phyloP scores from a whole-genome alignment of 2,888 invertebrate genomes.

The Bombylius major region DNA sequence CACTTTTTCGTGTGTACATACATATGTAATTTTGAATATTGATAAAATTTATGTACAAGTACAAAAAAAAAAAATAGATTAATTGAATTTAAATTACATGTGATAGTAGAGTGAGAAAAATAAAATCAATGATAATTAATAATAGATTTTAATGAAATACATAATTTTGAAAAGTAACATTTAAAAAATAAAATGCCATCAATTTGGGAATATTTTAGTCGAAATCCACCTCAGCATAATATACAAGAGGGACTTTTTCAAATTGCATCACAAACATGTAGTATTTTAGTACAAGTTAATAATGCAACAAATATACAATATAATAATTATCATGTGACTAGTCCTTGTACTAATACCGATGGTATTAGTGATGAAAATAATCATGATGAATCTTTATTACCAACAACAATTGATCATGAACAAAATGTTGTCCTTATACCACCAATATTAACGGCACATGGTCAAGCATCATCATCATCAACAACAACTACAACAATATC shows the following conservation, averaged over 20 bases:
- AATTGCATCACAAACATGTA: slow-evolving; percentile 67
- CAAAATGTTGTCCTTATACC: slow-evolving; percentile 46
- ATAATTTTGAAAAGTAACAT: neutral
- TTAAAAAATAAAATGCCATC: slow-evolving; percentile 40
- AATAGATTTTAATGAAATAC: neutral
- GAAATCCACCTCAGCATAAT: slow-evolving; percentile 38
- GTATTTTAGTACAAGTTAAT: slow-evolving; percentile 62
- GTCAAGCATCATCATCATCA: slow-evolving; percentile 7
- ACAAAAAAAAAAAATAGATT: no score
- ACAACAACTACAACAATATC: slow-evolving; percentile 5
- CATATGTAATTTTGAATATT: no score
- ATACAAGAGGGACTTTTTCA: slow-evolving; percentile 64
- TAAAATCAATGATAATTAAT: no score
- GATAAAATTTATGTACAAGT: no score
- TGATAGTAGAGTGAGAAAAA: no score
- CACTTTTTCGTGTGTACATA: no score
- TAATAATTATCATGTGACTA: slow-evolving; percentile 34
- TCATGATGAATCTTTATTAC: slow-evolving; percentile 21
- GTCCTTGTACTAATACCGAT: slow-evolving; percentile 34
- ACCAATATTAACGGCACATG: slow-evolving; percentile 21
- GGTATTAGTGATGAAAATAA: slow-evolving; percentile 47
- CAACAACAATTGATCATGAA: slow-evolving; percentile 22
- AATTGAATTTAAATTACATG: no score
- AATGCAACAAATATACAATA: slow-evolving; percentile 63
- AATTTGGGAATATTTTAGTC: slow-evolving; percentile 47